A percentile compares a stretch with the other conserved stretches of the same genome.
These are phyloP conservation scores for Scolopax rusticola DNA, from an alignment of 2,797 vertebrate species.

Conservation along the genomic window DNA sequence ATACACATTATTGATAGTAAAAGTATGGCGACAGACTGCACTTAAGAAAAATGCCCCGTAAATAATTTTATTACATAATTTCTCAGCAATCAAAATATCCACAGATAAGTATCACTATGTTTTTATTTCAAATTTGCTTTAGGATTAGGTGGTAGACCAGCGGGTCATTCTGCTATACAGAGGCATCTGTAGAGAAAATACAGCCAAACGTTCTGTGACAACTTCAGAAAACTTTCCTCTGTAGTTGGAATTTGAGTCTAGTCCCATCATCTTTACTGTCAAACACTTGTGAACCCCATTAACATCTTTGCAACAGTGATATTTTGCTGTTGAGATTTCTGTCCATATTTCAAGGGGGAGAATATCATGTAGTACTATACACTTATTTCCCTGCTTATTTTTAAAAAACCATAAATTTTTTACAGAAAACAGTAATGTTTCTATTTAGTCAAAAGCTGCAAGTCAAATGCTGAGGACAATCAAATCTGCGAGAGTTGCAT, in stretches of 20 bases:
- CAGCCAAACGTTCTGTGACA: fast-evolving
- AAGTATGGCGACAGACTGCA: background rate
- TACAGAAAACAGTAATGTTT: background rate
- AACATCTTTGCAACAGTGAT: background rate
- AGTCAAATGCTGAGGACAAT: background rate
- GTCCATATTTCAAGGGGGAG: background rate
- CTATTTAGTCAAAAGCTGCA: background rate
- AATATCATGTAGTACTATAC: background rate
- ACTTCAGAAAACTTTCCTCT: background rate
- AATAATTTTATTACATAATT: background rate
- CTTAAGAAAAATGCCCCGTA: background rate
- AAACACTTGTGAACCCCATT: background rate
- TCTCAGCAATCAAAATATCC: background rate
- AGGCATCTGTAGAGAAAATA: background rate
- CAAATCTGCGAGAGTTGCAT: background rate
- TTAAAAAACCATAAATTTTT: background rate
- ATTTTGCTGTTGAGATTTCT: background rate
- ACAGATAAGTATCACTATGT: background rate
- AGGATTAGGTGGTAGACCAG: background rate
- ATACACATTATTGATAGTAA: background rate
- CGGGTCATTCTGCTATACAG: background rate
- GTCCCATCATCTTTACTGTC: background rate
- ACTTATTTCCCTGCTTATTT: background rate
- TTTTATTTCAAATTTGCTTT: background rate
- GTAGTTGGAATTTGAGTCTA: background rate